Base-by-base conservation (phyloP, 2,797 vertebrate genomes). In the Uromys caudimaculatus region DNA sequence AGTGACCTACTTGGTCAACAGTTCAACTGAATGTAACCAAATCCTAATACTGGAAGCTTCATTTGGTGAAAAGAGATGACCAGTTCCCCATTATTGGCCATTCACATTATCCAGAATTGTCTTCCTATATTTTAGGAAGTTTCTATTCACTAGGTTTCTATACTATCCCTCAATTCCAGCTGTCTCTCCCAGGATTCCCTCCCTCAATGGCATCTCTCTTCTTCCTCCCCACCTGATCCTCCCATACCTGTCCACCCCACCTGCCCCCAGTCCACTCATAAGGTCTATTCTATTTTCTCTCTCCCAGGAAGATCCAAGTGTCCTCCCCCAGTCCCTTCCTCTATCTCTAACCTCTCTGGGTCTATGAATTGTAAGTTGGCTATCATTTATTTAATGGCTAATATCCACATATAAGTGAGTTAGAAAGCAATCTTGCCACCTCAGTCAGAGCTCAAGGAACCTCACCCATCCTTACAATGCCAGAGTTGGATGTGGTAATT, bases 371-470 rank as follows among this genome's bases (percentile, higher is more conserved):
- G 19, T 85, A 52, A 47, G 3, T 52, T 85, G 62, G 19, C 19
- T 67, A n/a, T 24, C 12, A 69, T 50, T 50, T 67, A 85, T 50
- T 35, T n/a, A n/a, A 50, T 69, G 32, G 6, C 19, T n/a, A 85
- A 52, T n/a, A 85, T 24, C 62, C 32, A 52, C 44, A n/a, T 24
- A 60, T 77, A 96, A 85, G 76, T 89, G 93, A 95, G 79, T 92
- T 90, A 93, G 83, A 95, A 95, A 90, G 75, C 89, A 84, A 10
- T 87, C 91, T 94, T 60, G 44, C 50, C 85, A 88, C 56, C n/a
- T 50, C 44, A 6, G 14, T 78, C 52, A 91, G 77, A 89, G 67
- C 5, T 21, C 50, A 38, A 86, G 24, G 32, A 75, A 52, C 38
- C 8, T 44, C 62, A n/a, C 56, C n/a, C 64, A 24, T 29, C 89